phyloP scores from a whole-genome alignment of 2,797 vertebrate genomes.

The Buceros bicornis region DNA sequence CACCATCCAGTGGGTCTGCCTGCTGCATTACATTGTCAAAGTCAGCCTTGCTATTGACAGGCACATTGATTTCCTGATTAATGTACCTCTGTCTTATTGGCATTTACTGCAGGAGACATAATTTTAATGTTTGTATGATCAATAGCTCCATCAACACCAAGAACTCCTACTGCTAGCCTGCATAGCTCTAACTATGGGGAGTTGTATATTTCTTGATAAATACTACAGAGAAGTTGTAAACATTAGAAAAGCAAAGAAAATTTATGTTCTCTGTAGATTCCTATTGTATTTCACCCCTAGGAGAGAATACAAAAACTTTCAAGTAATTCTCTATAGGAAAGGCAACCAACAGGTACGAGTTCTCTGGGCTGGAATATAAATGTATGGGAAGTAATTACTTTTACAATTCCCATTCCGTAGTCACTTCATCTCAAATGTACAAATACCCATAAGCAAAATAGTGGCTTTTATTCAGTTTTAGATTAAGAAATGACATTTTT shows the following conservation, averaged over 20 bases:
- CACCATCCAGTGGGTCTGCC: constrained; percentile 65
- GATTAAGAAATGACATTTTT: constrained; percentile 41
- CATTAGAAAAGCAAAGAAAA: constrained; percentile 75
- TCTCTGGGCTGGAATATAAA: constrained; percentile 40
- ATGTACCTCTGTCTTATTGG: constrained; percentile 88
- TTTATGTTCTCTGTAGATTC: constrained; percentile 48
- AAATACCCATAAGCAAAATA: constrained; percentile 46
- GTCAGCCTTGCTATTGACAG: constrained; percentile 83
- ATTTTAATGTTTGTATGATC: constrained; percentile 93
- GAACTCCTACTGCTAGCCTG: constrained; percentile 85
- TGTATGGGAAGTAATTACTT: constrained; percentile 39
- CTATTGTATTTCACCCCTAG: constrained; percentile 57
- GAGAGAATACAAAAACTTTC: constrained; percentile 44
- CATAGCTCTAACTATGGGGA: constrained; percentile 59
- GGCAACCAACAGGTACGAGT: neutral
- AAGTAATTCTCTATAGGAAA: constrained; percentile 56
- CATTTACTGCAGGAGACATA: constrained; percentile 86
- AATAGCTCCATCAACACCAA: constrained; percentile 88
- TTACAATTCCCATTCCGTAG: constrained; percentile 22
- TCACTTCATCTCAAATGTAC: constrained; percentile 22
- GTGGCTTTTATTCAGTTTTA: constrained; percentile 42
- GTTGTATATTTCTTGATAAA: constrained; percentile 73
- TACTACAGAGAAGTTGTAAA: constrained; percentile 64
- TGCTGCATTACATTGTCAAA: constrained; percentile 77
- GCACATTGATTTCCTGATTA: constrained; percentile 91